Evolutionary conservation across 2,797 vertebrate species (phyloP).

Genomic region (Scolopax bukidnonensis): DNA sequence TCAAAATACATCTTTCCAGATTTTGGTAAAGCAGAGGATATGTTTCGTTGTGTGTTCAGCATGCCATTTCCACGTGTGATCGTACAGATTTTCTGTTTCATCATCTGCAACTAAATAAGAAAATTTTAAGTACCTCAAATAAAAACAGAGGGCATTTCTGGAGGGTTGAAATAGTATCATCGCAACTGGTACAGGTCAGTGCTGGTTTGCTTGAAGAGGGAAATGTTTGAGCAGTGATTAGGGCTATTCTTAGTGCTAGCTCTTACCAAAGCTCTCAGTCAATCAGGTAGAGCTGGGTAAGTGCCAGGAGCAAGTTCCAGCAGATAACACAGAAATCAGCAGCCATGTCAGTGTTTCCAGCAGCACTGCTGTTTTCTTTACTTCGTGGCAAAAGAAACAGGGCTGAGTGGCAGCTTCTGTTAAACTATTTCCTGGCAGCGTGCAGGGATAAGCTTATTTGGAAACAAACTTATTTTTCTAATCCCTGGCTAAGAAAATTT

Average conservation of each 20-base stretch:
- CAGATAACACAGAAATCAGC: not conserved
- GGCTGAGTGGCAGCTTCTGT: not conserved
- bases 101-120: not conserved
- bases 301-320: not conserved
- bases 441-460: not conserved
- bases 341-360: not conserved
- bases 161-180: not conserved
- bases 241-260: not conserved
- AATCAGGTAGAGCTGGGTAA: not conserved
- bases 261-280: not conserved
- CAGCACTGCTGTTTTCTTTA: not conserved
- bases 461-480: constrained; percentile 13
- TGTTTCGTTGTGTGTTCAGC: not conserved
- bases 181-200: not conserved
- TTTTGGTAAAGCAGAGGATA: not conserved
- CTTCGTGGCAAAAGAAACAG: not conserved
- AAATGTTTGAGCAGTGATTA: not conserved
- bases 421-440: constrained; percentile 17
- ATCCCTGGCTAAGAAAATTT: constrained; percentile 1
- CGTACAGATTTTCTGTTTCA: not conserved
- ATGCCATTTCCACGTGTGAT: not conserved
- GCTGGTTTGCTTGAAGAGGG: not conserved
- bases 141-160: not conserved
- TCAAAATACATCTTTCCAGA: not conserved
- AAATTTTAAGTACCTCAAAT: not conserved